phyloP scores from a whole-genome alignment of 2,797 vertebrate genomes.

The Alca torda region DNA sequence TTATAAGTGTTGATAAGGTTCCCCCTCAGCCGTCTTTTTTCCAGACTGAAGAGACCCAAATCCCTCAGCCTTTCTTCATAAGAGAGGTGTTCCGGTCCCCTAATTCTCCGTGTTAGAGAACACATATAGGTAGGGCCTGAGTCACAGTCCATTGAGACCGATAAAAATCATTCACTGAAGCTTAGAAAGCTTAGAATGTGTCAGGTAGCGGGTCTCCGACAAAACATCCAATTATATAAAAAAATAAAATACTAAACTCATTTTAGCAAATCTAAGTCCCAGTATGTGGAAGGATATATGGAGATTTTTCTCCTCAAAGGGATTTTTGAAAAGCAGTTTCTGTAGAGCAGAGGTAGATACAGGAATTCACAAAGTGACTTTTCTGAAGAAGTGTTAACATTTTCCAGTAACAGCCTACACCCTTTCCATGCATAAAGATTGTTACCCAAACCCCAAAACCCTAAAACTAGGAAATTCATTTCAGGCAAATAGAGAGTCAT shows the following conservation, averaged over 20 bases:
- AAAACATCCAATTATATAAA: not conserved
- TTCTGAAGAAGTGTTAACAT: not conserved
- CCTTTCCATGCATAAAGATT: not conserved
- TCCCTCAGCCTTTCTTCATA: too few species aligned
- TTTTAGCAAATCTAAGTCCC: not conserved
- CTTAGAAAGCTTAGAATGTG: not conserved
- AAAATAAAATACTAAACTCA: not conserved
- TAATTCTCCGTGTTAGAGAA: not conserved
- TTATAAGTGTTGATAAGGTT: too few species aligned
- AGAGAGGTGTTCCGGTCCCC: too few species aligned
- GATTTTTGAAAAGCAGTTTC: slow-evolving; percentile 9
- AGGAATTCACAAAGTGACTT: not conserved
- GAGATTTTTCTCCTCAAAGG: not conserved
- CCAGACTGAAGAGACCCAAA: too few species aligned
- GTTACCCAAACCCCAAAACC: not conserved
- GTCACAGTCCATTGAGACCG: not conserved
- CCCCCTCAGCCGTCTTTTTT: too few species aligned
- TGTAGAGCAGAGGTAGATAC: not conserved
- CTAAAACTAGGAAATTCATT: not conserved
- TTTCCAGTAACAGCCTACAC: not conserved
- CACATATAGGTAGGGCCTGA: not conserved
- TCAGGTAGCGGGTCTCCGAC: not conserved
- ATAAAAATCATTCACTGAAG: not conserved
- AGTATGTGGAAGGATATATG: not conserved
- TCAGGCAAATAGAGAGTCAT: not conserved